Conservation (phyloP, 1,140 invertebrate genomes). For the Ceratina calcarata region DNA sequence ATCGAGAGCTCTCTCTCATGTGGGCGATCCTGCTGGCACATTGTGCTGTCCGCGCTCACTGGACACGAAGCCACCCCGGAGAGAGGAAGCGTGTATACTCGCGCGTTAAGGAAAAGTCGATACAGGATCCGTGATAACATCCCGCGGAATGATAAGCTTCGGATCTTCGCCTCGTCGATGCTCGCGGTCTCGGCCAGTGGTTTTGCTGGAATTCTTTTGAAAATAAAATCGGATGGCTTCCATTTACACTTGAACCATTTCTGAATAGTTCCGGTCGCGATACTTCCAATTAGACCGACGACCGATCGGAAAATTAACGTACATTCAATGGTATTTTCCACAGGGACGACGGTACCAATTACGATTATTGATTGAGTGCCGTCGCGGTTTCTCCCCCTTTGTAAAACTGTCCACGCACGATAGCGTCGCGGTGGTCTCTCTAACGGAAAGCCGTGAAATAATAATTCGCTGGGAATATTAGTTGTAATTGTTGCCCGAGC, state of each 20-base stretch:
- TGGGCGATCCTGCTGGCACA: constrained; percentile 60
- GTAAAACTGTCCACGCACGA: not conserved
- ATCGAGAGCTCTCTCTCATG: constrained; percentile 63
- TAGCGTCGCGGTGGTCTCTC: too few species aligned
- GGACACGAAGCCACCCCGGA: not conserved
- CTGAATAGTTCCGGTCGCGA: constrained; percentile 15
- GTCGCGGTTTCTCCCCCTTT: not conserved
- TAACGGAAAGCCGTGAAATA: constrained; percentile 20
- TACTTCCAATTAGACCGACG: constrained; percentile 31
- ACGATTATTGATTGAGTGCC: constrained; percentile 41
- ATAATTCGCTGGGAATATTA: constrained; percentile 17
- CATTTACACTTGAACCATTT: constrained; percentile 13
- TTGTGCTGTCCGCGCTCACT: constrained; percentile 49
- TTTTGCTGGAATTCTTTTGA: not conserved
- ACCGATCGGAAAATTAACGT: constrained; percentile 34
- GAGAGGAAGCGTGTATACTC: not conserved
- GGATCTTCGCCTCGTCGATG: too few species aligned
- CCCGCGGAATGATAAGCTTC: not conserved
- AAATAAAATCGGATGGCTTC: constrained; percentile 8
- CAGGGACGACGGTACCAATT: constrained; percentile 22
- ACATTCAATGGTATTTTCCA: constrained; percentile 29
- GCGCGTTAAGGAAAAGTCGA: constrained; percentile 15
- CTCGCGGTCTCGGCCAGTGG: too few species aligned
- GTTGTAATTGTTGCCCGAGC: constrained; percentile 8
- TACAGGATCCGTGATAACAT: constrained; percentile 26